Conservation (phyloP, 1,140 invertebrate genomes). For the Uloborus diversus region DNA sequence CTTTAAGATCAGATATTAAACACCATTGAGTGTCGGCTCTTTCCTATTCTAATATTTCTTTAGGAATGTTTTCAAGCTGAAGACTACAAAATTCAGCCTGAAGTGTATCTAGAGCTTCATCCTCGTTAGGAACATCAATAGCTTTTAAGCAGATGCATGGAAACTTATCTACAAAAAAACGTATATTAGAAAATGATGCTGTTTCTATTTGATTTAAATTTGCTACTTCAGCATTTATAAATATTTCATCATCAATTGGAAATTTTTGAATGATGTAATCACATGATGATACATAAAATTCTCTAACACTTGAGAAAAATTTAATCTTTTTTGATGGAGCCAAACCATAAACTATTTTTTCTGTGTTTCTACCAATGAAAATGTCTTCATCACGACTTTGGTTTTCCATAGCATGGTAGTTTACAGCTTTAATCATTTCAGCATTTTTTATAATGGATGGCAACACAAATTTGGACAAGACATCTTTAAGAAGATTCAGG, state of each 20-base stretch:
- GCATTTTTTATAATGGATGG: background rate
- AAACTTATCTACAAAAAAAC: no score
- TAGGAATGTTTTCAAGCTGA: no score
- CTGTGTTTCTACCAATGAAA: background rate
- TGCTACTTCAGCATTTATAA: background rate
- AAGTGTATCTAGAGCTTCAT: no score
- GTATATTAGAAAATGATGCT: no score
- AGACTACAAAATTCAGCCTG: no score
- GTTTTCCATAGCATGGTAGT: background rate
- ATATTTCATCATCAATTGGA: background rate
- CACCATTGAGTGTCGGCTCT: no score
- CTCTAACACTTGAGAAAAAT: background rate
- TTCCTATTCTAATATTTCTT: no score
- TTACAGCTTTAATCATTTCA: background rate
- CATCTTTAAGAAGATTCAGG: background rate
- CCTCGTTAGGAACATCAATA: no score
- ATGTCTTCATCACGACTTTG: background rate
- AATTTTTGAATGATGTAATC: background rate
- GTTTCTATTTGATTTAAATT: background rate
- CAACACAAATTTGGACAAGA: background rate
- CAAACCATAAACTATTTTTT: background rate
- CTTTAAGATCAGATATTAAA: no score
- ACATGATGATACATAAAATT: background rate
- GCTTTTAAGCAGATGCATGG: no score
- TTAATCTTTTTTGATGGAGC: background rate